Base-by-base conservation (phyloP, 2,888 invertebrate genomes). In the Zaprionus obscuricornis region DNA sequence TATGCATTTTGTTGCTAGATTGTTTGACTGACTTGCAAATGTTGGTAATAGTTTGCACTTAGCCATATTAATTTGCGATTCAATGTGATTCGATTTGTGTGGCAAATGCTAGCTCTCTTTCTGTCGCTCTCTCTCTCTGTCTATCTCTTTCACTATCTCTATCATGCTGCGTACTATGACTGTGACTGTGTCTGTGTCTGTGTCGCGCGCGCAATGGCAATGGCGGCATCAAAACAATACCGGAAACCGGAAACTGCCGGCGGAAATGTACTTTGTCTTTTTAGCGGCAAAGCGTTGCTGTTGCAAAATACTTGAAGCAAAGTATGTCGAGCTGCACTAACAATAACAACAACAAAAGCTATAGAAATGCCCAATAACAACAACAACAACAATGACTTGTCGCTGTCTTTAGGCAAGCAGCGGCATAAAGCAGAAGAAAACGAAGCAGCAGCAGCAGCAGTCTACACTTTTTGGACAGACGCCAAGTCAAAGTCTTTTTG, bases 241-340 rank as follows among this genome's bases (percentile, higher is more conserved):
- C 73, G 84, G 76, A 84, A 77, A 74, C 72, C 66, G 85, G 82
- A 85, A 85, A 84, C 84, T 84, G 79, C 66, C 66, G 74, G 56
- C 84, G 84, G 85, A 85, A 84, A 84, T 85, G 85, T 84, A 79
- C 79, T 85, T 84, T 85, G 85, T 85, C 85, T 85, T 79, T 79
- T 84, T 85, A 75, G 81, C 77, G 77, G 77, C 68, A 68, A 69
- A 29, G 31, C 57, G 57, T 58, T 66, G 74, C 54, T 64, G 75
- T 78, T 81, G 59, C 66, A 65, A 76, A 83, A 78, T 85, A 74
- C 73, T 84, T 82, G 58, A 40, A 56, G 62, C 69, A 68, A 73
- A 85, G 73, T 85, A 79, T 85, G 85, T 84, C 84, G 78, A 84
- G 78, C 58, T 66, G 66, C 71, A 66, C 58, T 62, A 59, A 66